Evolutionary conservation across 2,888 invertebrate genomes (phyloP), one percentile per base, ranked within the genome.

Genomic region (Tetrapedia diversipes): DNA sequence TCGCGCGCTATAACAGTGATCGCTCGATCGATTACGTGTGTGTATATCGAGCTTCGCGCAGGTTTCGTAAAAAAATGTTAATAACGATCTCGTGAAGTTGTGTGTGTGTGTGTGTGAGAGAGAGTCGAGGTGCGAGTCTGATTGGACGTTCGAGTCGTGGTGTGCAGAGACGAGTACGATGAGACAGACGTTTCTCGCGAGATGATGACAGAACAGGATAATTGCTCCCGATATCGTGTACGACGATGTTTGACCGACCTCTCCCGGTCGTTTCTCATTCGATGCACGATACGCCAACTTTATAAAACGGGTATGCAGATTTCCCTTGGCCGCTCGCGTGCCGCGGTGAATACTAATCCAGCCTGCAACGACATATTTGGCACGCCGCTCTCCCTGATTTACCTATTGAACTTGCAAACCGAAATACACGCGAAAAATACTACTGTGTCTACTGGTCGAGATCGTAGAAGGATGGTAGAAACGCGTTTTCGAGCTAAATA

Each of bases 301-400:
- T 78, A 76, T 84, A 85, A 85, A 84, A 80, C 72, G 65, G n/a
- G 51, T 67, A 80, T 67, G 60, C 57, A 73, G 67, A 75, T 69
- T 71, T 59, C 71, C 19, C 65, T 66, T 72, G 71, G 37, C 11
- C 54, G 73, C 8, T 27, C 51, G 39, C 34, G 59, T 34, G 34
- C 39, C 67, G 51, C 37, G 54, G 37, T 49, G 82, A 83, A 83
- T 84, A 79, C 70, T 76, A 84, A 83, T 76, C 51, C 73, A 39
- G 45, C n/a, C 32, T 54, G 68, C 59, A 53, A 64, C 43, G 54
- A 74, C 56, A 68, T 59, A 60, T 79, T 79, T 56, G 72, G 57
- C 69, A 45, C 51, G 47, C 49, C 41, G 63, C 59, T 61, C 53
- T 60, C 61, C 54, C 71, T 81, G 81, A 81, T 79, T 81, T 81